Conservation (phyloP, 2,888 invertebrate species). For the Lepidochrysops patricia region DNA sequence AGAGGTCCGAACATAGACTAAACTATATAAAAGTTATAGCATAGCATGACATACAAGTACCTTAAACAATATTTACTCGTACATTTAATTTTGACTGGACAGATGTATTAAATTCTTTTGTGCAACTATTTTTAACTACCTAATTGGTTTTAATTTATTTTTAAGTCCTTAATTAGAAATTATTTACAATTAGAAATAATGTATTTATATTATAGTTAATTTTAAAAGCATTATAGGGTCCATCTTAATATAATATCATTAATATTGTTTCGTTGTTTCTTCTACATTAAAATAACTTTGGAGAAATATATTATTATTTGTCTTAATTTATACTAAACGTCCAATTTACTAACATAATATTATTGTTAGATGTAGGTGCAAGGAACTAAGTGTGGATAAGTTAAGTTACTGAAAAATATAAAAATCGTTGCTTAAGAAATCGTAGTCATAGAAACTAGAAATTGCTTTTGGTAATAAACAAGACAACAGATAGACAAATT, state of each 20-base stretch:
- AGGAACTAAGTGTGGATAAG: no score
- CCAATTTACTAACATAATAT: not conserved
- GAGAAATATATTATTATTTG: slow-evolving; percentile 20
- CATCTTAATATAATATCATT: slow-evolving; percentile 77
- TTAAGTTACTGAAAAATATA: no score
- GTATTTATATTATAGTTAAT: slow-evolving; percentile 73
- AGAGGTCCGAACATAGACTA: no score
- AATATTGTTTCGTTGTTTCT: slow-evolving; percentile 44
- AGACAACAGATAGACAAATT: not conserved
- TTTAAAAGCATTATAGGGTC: slow-evolving; percentile 82
- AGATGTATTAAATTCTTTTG: slow-evolving; percentile 28
- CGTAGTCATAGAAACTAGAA: no score
- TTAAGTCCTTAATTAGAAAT: slow-evolving; percentile 45
- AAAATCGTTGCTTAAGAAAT: no score
- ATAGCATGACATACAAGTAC: slow-evolving; percentile 50
- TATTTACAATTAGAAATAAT: slow-evolving; percentile 63
- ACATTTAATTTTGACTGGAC: slow-evolving; percentile 29
- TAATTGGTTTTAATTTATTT: no score
- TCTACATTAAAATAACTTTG: slow-evolving; percentile 27
- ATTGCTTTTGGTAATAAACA: not conserved
- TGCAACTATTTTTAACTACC: slow-evolving; percentile 39
- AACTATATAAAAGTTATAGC: no score
- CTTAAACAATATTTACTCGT: no score
- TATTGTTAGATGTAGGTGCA: no score
- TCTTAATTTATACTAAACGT: slow-evolving; percentile 1